Conservation (phyloP, 2,888 invertebrate species). For the Pollenia labialis region DNA sequence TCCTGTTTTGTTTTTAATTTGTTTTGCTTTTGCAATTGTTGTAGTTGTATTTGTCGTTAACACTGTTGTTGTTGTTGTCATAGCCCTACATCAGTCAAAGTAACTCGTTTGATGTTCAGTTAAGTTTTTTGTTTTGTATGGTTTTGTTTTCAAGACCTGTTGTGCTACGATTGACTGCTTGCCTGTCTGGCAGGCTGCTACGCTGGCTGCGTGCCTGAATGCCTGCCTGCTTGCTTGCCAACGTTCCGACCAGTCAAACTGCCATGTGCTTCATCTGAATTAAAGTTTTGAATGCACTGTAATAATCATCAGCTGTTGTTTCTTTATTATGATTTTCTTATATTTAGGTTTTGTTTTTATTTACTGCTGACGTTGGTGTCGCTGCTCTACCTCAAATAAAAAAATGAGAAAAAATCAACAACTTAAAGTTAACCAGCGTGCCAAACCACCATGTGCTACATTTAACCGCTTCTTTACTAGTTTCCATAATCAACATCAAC, state of each 20-base stretch:
- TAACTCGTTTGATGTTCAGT: constrained; percentile 67
- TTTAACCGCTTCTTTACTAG: constrained; percentile 69
- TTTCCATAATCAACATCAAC: constrained; percentile 68
- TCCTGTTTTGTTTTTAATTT: constrained; percentile 1
- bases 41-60: constrained; percentile 25
- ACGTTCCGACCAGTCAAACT: constrained; percentile 74
- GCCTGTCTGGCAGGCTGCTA: not conserved
- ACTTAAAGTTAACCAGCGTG: constrained; percentile 64
- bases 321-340: constrained; percentile 46
- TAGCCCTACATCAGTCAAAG: constrained; percentile 74
- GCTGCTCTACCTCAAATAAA: constrained; percentile 58
- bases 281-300: constrained; percentile 73
- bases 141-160: constrained; percentile 64
- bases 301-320: constrained; percentile 71
- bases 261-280: constrained; percentile 73
- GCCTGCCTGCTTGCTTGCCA: constrained; percentile 57
- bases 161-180: constrained; percentile 62
- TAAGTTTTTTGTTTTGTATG: not conserved
- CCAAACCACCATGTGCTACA: constrained; percentile 72
- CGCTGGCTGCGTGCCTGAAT: constrained; percentile 42
- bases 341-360: constrained; percentile 41
- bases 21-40: not conserved
- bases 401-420: constrained; percentile 27
- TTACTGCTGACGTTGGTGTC: constrained; percentile 44
- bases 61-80: constrained; percentile 38